Conservation (phyloP, 2,797 vertebrate genomes). For the Chelon auratus region DNA sequence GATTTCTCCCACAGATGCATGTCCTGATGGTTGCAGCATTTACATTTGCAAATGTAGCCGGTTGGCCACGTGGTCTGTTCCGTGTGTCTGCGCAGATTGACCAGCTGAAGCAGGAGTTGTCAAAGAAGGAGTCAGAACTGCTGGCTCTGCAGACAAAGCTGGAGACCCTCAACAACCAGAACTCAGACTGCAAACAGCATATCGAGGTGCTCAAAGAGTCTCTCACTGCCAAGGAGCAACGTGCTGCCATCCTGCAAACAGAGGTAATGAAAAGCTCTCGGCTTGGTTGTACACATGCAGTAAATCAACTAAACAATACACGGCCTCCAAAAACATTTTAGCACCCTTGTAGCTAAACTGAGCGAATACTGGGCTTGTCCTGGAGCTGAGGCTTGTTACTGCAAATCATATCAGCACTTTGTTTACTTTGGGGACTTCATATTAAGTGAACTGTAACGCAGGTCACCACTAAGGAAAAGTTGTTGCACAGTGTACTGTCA, state of each 20-base stretch:
- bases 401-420: conserved; percentile 42
- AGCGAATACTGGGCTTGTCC: conserved; percentile 34
- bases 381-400: conserved; percentile 27
- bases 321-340: conserved; percentile 17
- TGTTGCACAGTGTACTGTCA: conserved; percentile 10
- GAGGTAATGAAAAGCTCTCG: conserved; percentile 85
- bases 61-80: not conserved
- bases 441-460: conserved; percentile 34
- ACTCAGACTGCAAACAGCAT: conserved; percentile 99
- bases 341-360: conserved; percentile 14
- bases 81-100: conserved; percentile 87
- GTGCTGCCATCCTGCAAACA: conserved; percentile 98
- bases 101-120: conserved; percentile 98
- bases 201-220: conserved; percentile 99
- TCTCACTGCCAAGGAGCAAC: conserved; percentile 99
- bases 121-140: conserved; percentile 99
- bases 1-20: conserved; percentile 4
- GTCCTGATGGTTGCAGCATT: not conserved
- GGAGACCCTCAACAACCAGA: conserved; percentile 99
- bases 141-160: conserved; percentile 99
- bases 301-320: conserved; percentile 40
- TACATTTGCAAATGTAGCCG: not conserved
- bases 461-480: conserved; percentile 7
- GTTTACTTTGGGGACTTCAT: conserved; percentile 41
- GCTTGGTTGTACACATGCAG: conserved; percentile 21